Base-by-base conservation (phyloP, 2,888 invertebrate species). In the Hyles lineata region DNA sequence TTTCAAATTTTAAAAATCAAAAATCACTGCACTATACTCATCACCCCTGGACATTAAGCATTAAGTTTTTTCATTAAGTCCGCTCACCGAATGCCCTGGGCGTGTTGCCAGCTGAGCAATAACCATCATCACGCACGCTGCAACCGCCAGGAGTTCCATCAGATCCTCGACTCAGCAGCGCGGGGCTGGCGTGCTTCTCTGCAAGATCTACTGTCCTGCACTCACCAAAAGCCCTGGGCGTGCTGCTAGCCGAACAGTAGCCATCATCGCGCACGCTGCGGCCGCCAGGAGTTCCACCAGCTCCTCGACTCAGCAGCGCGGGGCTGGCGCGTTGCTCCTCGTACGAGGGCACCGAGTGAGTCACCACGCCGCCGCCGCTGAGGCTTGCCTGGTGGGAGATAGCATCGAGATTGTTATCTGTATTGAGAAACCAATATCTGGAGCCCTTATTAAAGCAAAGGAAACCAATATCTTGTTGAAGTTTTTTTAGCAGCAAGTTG, bases 211-310 rank as follows among this genome's bases (percentile, higher is more conserved):
- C 7, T 35, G 35, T 35, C 15, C 43, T 55, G 15, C 50, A 76
- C 90, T 89, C 85, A 96, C 96, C 96, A 75, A 96, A 95, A 25
- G 96, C 96, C 74, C 96, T 92, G 0, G 96, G 96, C 6, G 96
- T 96, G 85, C 96, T 96, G 80, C 96, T 96, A 21, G 96, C 96
- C 0, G 96, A 96, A 76, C 96, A 96, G 83, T 96, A 96, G 0
- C 96, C 96, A 79, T 96, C 96, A 78, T 96, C 96, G 1, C 96
- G 86, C 0, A 91, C 93, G 76, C 93, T 94, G 72, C 92, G 86
- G 0, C 93, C 92, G 0, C 92, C 94, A 0, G 94, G 94, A 0
- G 93, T 94, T 7, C 92, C 90, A 43, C 85, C 84, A 1, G 87
- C 85, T 1, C 89, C 90, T 0, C 93, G 88, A 73, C 85, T 89